Conservation (phyloP, 2,888 invertebrate species). For the Agrochola lychnidis region DNA sequence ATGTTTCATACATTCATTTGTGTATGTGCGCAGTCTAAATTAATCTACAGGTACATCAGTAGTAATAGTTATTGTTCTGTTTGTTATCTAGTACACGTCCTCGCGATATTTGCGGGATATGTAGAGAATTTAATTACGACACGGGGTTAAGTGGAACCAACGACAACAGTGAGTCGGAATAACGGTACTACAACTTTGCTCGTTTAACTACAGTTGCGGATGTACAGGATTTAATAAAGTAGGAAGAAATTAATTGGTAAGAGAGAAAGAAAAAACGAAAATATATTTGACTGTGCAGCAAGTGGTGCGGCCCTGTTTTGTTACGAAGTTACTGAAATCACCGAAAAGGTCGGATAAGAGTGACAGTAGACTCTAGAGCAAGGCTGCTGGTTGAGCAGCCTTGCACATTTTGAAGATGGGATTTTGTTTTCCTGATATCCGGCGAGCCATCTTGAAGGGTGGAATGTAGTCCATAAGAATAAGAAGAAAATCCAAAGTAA, state of each 20-base stretch:
- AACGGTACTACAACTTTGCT: background rate
- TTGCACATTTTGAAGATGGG: too few species aligned
- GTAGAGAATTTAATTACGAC: background rate
- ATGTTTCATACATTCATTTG: background rate
- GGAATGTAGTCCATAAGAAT: too few species aligned
- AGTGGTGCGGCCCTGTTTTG: too few species aligned
- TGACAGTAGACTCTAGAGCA: too few species aligned
- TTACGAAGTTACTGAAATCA: too few species aligned
- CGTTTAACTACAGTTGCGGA: background rate
- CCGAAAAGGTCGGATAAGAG: too few species aligned
- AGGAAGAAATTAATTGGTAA: background rate
- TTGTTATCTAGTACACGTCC: background rate
- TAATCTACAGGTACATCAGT: background rate
- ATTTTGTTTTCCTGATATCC: too few species aligned
- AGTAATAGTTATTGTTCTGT: background rate
- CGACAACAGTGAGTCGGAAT: background rate
- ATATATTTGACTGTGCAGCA: background rate
- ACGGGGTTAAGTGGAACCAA: conserved; percentile 3
- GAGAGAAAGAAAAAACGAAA: background rate
- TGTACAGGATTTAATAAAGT: background rate
- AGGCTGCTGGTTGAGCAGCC: too few species aligned
- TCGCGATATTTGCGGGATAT: conserved; percentile 3
- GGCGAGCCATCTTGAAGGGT: too few species aligned
- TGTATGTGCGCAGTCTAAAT: background rate
- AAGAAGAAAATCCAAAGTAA: too few species aligned